Conservation (phyloP, 2,797 vertebrate species). For the Hydrocynus forskahlii region DNA sequence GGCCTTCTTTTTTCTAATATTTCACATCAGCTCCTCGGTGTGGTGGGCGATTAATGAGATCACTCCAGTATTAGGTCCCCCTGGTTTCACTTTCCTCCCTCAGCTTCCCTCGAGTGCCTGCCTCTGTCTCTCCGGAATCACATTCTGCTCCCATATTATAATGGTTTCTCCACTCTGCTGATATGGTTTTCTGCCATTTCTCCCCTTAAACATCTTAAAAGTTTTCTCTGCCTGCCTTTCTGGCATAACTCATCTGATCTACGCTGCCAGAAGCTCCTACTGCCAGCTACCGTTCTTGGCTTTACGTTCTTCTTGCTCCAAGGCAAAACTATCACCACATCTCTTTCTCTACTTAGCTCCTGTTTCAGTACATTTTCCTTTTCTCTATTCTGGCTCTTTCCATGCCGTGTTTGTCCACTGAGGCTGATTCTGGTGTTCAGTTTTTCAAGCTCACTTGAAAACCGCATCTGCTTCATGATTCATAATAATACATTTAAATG, state of each 20-base stretch:
- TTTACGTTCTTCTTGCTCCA: conserved; percentile 18
- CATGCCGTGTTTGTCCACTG: neutral
- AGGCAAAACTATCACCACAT: neutral
- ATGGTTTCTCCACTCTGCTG: neutral
- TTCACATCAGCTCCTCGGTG: conserved; percentile 15
- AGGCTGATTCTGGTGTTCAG: neutral
- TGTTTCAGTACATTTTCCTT: neutral
- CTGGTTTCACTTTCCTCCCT: conserved; percentile 17
- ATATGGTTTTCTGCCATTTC: conserved; percentile 24
- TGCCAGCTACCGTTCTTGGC: neutral
- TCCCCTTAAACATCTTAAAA: conserved; percentile 5
- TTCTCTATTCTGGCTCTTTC: neutral
- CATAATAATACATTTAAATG: too few relatives aligned
- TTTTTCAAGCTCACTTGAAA: neutral
- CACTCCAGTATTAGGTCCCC: conserved; percentile 38
- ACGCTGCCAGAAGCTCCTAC: neutral
- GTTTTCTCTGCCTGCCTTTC: conserved; percentile 15
- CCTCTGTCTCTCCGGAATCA: conserved; percentile 40
- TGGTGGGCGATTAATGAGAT: conserved; percentile 48
- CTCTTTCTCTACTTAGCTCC: neutral
- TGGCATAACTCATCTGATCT: conserved; percentile 11
- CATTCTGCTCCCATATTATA: conserved; percentile 40
- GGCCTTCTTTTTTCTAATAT: conserved; percentile 18
- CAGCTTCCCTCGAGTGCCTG: conserved; percentile 15
- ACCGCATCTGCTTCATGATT: too few relatives aligned